Evolutionary conservation across 2,888 invertebrate species (phyloP).

Genomic region (Coenonympha arcania): DNA sequence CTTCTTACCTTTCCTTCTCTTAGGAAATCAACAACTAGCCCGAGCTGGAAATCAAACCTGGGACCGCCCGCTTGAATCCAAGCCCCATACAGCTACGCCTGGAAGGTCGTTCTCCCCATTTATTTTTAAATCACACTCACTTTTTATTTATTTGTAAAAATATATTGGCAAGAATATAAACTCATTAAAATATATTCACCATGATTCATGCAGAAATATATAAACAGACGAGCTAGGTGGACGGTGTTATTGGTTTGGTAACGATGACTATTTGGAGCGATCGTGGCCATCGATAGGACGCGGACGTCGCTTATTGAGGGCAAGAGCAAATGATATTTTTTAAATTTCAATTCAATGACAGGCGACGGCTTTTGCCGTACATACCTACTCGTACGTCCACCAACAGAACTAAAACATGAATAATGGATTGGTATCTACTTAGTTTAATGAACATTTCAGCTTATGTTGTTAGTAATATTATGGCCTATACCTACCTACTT

Average conservation of each 20-base stretch:
- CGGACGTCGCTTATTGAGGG: slow-evolving; percentile 19
- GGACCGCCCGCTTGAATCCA: too few species aligned
- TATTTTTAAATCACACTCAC: too few species aligned
- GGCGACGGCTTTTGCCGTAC: slow-evolving; percentile 3
- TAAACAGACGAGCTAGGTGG: slow-evolving; percentile 28
- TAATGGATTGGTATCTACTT: background rate
- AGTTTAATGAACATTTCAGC: too few species aligned
- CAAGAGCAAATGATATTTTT: slow-evolving; percentile 21
- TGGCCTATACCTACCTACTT: too few species aligned
- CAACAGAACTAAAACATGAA: slow-evolving; percentile 12
- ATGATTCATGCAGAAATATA: slow-evolving; percentile 35
- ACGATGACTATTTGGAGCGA: slow-evolving; percentile 31
- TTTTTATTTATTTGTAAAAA: too few species aligned
- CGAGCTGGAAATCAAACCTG: too few species aligned
- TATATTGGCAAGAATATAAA: too few species aligned
- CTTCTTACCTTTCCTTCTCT: too few species aligned
- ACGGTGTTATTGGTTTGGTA: slow-evolving; percentile 39
- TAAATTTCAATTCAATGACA: slow-evolving; percentile 21
- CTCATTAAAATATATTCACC: slow-evolving; percentile 37
- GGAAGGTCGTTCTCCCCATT: too few species aligned
- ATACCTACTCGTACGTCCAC: background rate
- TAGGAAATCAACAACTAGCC: too few species aligned
- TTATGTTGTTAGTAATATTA: too few species aligned
- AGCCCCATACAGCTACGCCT: too few species aligned
- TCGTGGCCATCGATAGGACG: slow-evolving; percentile 23